Conservation (phyloP, 2,113 vertebrate species). For the Chaetodon trifascialis region DNA sequence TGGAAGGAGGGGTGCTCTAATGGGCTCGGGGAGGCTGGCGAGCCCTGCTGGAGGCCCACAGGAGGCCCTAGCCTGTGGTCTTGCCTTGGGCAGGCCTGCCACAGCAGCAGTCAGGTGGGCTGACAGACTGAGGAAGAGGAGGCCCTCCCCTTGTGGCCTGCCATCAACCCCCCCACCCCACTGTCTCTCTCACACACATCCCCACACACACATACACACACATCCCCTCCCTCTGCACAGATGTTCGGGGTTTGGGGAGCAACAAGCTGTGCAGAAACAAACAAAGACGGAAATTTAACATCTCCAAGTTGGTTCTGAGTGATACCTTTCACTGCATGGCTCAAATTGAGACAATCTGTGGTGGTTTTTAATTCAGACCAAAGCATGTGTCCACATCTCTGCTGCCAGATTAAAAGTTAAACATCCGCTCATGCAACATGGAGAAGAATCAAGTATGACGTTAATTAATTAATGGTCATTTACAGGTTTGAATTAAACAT, state of each 20-base stretch:
- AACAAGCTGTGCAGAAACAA: slow-evolving; percentile 76
- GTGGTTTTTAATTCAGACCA: slow-evolving; percentile 13
- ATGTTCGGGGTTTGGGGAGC: slow-evolving; percentile 72
- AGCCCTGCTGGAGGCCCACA: slow-evolving; percentile 78
- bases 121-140: slow-evolving; percentile 82
- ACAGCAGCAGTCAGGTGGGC: slow-evolving; percentile 84
- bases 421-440: slow-evolving; percentile 39
- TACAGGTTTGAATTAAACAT: slow-evolving; percentile 52
- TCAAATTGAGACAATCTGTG: slow-evolving; percentile 36
- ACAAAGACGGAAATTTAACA: slow-evolving; percentile 62
- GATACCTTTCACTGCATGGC: slow-evolving; percentile 9
- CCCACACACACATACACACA: background rate
- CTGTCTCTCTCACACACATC: no score
- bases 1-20: slow-evolving; percentile 79
- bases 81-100: slow-evolving; percentile 87
- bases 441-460: slow-evolving; percentile 21
- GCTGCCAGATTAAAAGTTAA: slow-evolving; percentile 52
- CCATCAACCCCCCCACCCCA: slow-evolving; percentile 43
- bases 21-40: slow-evolving; percentile 79
- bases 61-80: slow-evolving; percentile 86
- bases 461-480: slow-evolving; percentile 58
- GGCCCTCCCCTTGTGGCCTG: slow-evolving; percentile 72
- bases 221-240: slow-evolving; percentile 63
- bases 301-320: slow-evolving; percentile 32
- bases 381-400: slow-evolving; percentile 13